Base-by-base conservation (phyloP, 2,888 invertebrate species). In the Hydroisotoma schaefferi region DNA sequence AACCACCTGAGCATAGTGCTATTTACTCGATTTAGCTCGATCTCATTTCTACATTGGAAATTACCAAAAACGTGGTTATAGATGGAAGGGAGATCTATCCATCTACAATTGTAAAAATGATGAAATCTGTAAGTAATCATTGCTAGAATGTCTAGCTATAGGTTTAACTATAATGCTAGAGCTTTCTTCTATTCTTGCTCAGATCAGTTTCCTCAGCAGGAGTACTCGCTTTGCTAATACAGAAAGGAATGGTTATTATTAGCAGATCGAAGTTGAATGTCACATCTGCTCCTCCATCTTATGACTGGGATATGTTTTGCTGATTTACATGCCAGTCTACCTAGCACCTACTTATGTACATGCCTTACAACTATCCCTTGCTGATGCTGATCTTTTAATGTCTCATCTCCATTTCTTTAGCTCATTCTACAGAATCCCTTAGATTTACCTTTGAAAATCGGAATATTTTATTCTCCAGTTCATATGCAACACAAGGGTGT, bases 241-340 rank as follows among this genome's bases (percentile, higher is more conserved):
- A 23, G 52, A 29, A 29, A 43, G 43, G 53, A 53, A 53, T 53
- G 26, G 53, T 53, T 43, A 40, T 53, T 37, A 53, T 53, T 20
- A 27, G 40, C 3, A 25, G 37, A 52, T 52, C 28, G 52, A 38
- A 37, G 38, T 27, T 53, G 53, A 40, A 53, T 53, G 53, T 53
- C 53, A 64, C 65, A 65, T 65, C 64, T 65, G 64, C 64, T 61
- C 54, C 59, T 54, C 54, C 61, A n/a, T n/a, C n/a, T n/a, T n/a
- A 61, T 59, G 59, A 54, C 59, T 53, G 43, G 18, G 38, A 26
- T 47, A 20, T 60, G 57, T 64, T 64, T 58, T 61, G 55, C 59
- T 55, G 61, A 65, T 65, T 65, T 65, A 61, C 65, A 59, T 65
- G 55, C 37, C 54, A 47, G 48, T 56, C 55, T 60, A n/a, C n/a